phyloP scores from a whole-genome alignment of 1,140 invertebrate species.

The Drosophila subobscura region DNA sequence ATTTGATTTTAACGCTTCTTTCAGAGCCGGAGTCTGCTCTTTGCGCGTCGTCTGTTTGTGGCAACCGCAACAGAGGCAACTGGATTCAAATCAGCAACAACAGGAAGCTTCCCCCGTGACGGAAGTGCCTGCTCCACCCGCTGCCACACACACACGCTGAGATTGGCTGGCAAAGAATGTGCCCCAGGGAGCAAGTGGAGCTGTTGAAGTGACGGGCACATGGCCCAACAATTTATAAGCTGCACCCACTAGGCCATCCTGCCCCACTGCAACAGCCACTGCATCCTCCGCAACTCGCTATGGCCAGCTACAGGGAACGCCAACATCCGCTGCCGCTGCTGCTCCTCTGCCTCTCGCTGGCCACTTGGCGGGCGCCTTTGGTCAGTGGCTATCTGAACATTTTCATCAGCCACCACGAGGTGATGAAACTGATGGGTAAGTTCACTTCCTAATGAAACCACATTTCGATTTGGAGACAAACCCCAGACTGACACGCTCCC shows the following conservation, averaged over 20 bases:
- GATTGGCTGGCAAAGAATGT: slow-evolving; percentile 1
- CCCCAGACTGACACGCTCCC: slow-evolving; percentile 25
- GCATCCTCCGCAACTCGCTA: slow-evolving; percentile 4
- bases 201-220: slow-evolving; percentile 52
- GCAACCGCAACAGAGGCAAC: no score
- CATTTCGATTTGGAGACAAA: slow-evolving; percentile 41
- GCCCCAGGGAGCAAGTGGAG: not conserved
- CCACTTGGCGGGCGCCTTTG: slow-evolving; percentile 52
- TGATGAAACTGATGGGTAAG: slow-evolving; percentile 90
- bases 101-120: slow-evolving; percentile 10
- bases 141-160: slow-evolving; percentile 27
- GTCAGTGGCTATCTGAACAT: slow-evolving; percentile 88
- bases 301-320: slow-evolving; percentile 14
- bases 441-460: slow-evolving; percentile 35
- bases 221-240: slow-evolving; percentile 62
- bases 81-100: slow-evolving; percentile 14
- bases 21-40: not conserved
- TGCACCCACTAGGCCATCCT: slow-evolving; percentile 16
- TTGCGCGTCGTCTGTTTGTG: no score
- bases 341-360: slow-evolving; percentile 37
- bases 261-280: not conserved
- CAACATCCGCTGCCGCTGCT: slow-evolving; percentile 21
- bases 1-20: slow-evolving; percentile 74
- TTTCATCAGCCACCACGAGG: slow-evolving; percentile 90
- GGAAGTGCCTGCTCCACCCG: no score